Percentiles rank a stretch among this genome's conserved stretches.
Evolutionary conservation across 2,797 vertebrate genomes (phyloP).

Genomic region (Microctenopoma steveboyesi): DNA sequence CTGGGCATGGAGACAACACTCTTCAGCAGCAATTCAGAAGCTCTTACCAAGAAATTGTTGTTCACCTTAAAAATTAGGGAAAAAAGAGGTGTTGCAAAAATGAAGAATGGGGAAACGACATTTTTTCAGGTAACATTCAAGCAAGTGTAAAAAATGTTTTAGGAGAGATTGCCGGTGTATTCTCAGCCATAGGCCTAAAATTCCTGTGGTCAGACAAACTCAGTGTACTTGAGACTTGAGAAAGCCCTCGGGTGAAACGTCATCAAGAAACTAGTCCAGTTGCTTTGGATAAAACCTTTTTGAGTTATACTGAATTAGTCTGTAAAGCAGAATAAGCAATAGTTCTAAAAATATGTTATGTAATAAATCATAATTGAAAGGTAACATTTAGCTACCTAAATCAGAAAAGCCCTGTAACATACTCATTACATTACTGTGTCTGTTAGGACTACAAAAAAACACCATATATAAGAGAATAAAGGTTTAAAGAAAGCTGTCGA

Average conservation of each 20-base stretch:
- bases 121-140: constrained; percentile 6
- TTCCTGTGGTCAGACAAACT: constrained; percentile 1
- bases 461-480: not conserved
- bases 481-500: not conserved
- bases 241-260: too few species aligned
- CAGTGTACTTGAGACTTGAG: not conserved
- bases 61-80: not conserved
- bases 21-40: too few species aligned
- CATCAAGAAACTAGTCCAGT: too few species aligned
- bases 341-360: not conserved
- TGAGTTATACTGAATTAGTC: constrained; percentile 14
- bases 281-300: too few species aligned
- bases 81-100: constrained; percentile 1
- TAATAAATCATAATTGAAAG: constrained; percentile 31
- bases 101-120: not conserved
- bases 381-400: constrained; percentile 48
- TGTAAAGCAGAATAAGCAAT: constrained; percentile 20
- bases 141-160: not conserved
- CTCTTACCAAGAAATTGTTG: too few species aligned
- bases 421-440: not conserved
- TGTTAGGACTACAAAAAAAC: not conserved
- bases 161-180: not conserved
- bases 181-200: not conserved
- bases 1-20: too few species aligned
- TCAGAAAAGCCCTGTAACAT: not conserved